Conservation (phyloP, 2,888 invertebrate genomes). For the Meloe dianella region DNA sequence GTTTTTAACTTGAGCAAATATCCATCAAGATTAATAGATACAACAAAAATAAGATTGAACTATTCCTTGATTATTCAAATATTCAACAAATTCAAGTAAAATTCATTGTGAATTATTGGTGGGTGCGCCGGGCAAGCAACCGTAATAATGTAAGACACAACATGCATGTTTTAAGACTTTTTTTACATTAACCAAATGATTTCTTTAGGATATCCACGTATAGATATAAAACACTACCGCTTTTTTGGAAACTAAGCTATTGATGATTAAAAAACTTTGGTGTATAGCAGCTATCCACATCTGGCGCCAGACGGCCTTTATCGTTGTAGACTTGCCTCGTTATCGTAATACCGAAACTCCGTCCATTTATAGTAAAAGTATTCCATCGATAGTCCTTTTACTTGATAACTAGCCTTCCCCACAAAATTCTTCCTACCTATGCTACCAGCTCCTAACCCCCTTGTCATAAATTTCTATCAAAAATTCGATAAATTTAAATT, state of each 20-base stretch:
- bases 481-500: slow-evolving; percentile 10
- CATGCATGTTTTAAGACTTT: background rate
- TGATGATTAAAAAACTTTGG: slow-evolving; percentile 31
- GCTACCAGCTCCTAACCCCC: background rate
- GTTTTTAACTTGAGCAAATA: slow-evolving; percentile 32
- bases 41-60: slow-evolving; percentile 7
- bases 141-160: slow-evolving; percentile 1
- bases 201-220: slow-evolving; percentile 17
- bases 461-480: background rate
- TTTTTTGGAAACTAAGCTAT: slow-evolving; percentile 9
- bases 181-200: slow-evolving; percentile 5
- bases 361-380: slow-evolving; percentile 2
- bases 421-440: background rate
- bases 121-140: background rate
- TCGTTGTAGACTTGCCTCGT: slow-evolving; percentile 25
- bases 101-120: background rate
- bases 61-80: background rate
- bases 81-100: background rate
- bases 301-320: slow-evolving; percentile 30
- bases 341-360: slow-evolving; percentile 24
- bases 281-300: slow-evolving; percentile 18
- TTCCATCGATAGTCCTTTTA: slow-evolving; percentile 5
- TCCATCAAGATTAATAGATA: slow-evolving; percentile 31
- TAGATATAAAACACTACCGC: slow-evolving; percentile 17
- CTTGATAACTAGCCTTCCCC: background rate